A percentile compares a stretch with the other conserved stretches of the same genome.
These are phyloP conservation scores for Gallinago nigripennis DNA, from an alignment of 2,797 vertebrate species.

Conservation along the genomic window DNA sequence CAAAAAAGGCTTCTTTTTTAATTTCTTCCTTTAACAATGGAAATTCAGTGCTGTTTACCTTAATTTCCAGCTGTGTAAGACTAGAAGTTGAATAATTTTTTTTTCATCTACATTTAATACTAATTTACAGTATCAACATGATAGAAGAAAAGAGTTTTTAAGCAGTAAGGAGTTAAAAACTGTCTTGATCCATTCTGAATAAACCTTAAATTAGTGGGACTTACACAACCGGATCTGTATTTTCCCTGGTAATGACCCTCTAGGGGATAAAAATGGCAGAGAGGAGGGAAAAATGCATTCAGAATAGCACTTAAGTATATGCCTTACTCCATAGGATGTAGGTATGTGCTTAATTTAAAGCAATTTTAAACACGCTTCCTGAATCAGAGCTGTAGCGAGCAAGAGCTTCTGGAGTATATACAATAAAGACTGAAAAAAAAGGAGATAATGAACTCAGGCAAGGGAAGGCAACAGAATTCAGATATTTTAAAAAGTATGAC, in stretches of 20 bases:
- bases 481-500: not conserved
- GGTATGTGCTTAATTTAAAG: not conserved
- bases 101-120: not conserved
- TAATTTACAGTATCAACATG: not conserved
- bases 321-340: not conserved
- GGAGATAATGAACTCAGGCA: not conserved
- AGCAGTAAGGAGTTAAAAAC: not conserved
- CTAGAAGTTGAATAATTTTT: not conserved
- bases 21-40: not conserved
- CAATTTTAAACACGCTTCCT: not conserved
- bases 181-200: not conserved
- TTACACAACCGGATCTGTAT: not conserved
- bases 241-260: slow-evolving; percentile 14
- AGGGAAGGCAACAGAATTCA: not conserved
- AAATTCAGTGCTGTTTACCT: not conserved
- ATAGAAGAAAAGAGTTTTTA: not conserved
- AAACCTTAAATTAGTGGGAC: slow-evolving; percentile 4
- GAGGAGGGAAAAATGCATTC: not conserved
- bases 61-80: not conserved
- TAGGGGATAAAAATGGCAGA: not conserved
- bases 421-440: not conserved
- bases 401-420: not conserved
- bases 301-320: not conserved
- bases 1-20: not conserved
- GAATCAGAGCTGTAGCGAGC: not conserved